phyloP scores from a whole-genome alignment of 2,888 invertebrate genomes.

The Platycheirus albimanus region DNA sequence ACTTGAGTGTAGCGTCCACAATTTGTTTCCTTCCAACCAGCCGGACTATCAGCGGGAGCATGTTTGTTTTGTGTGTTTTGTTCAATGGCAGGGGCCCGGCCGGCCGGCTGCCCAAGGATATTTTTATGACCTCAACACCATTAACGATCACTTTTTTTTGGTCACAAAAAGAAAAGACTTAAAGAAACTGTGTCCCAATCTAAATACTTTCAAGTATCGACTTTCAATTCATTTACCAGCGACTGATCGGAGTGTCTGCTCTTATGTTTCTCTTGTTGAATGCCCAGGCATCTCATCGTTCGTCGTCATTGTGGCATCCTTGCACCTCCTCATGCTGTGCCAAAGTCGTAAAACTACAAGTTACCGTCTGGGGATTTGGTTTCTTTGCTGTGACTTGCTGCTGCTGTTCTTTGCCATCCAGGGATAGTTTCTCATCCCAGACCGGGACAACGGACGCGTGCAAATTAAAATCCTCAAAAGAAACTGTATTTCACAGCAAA shows the following conservation, averaged over 20 bases:
- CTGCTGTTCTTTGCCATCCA: constrained; percentile 29
- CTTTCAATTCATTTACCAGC: constrained; percentile 48
- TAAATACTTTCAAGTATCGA: constrained; percentile 64
- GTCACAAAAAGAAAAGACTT: constrained; percentile 28
- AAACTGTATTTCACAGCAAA: constrained; percentile 62
- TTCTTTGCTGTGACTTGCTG: constrained; percentile 24
- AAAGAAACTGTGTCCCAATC: constrained; percentile 56
- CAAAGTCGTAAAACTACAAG: constrained; percentile 72
- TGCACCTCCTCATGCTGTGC: constrained; percentile 71
- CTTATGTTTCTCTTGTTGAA: neutral
- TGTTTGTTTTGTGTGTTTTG: constrained; percentile 31
- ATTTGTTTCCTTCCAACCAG: constrained; percentile 2
- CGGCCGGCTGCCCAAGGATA: constrained; percentile 71
- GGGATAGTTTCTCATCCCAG: constrained; percentile 51
- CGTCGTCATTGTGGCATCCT: constrained; percentile 49
- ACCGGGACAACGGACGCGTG: constrained; percentile 34
- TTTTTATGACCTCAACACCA: constrained; percentile 72
- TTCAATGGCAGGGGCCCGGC: constrained; percentile 12
- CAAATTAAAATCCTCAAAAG: constrained; percentile 62
- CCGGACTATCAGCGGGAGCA: constrained; percentile 58
- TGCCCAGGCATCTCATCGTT: constrained; percentile 13
- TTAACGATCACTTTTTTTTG: constrained; percentile 42
- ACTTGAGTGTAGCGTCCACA: constrained; percentile 12
- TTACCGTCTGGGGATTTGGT: constrained; percentile 60
- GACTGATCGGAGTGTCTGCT: constrained; percentile 1